These are phyloP conservation scores for Lerema accius DNA, from an alignment of 1,140 invertebrate genomes.

Conservation along the genomic window DNA sequence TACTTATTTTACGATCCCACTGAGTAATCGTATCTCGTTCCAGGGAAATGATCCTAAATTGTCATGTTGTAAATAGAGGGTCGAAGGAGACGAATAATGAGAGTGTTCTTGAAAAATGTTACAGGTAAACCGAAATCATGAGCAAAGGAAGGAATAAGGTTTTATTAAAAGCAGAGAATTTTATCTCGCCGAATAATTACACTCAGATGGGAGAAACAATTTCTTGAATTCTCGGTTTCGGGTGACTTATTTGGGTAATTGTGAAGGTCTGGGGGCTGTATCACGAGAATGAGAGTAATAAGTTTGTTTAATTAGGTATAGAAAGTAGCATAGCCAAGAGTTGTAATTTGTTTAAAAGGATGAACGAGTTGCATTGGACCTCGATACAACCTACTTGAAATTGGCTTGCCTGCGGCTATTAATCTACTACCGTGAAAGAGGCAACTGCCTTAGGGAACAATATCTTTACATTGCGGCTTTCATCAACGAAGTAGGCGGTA, in stretches of 20 bases:
- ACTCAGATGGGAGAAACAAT: constrained; percentile 11
- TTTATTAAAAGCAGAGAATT: constrained; percentile 8
- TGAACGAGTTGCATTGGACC: too few species aligned
- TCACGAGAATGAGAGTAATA: background rate
- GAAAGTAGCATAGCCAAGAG: too few species aligned
- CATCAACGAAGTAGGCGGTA: background rate
- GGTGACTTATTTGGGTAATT: constrained; percentile 14
- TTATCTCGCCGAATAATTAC: constrained; percentile 8
- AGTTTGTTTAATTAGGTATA: constrained; percentile 1
- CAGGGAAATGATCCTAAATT: constrained; percentile 58
- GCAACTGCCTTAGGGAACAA: background rate
- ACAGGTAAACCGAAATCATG: constrained; percentile 8
- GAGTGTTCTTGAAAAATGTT: constrained; percentile 10
- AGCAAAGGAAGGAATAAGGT: constrained; percentile 6
- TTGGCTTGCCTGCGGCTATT: background rate
- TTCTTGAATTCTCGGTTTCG: constrained; percentile 9
- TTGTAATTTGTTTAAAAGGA: too few species aligned
- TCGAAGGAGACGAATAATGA: constrained; percentile 22
- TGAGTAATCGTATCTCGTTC: constrained; percentile 62
- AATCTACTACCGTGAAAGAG: background rate
- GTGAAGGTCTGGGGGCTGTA: constrained; percentile 9
- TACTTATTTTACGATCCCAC: constrained; percentile 64
- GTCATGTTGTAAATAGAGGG: constrained; percentile 53
- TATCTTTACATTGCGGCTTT: constrained; percentile 8
- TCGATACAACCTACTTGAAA: background rate